Base-by-base conservation (phyloP, 2,888 invertebrate genomes). In the Euproctis similis region DNA sequence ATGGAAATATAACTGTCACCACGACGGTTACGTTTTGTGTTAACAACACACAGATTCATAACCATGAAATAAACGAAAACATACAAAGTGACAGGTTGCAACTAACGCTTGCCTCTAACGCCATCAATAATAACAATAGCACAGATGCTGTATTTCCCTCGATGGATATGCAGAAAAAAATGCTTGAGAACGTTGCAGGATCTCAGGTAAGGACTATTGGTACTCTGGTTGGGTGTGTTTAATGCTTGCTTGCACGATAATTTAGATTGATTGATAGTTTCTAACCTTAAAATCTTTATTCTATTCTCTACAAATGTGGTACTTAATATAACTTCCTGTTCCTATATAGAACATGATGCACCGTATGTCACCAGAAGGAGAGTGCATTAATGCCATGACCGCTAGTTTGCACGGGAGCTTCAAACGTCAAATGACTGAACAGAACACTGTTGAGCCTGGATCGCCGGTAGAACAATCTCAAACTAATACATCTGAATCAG, bases 21-120 rank as follows among this genome's bases (percentile, higher is more conserved):
- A 92, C 93, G n/a, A 93, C 92, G n/a, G 92, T 94, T 25, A 93
- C 93, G 9, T 92, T 93, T 66, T 92, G 91, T 53, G 90, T 93
- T 49, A 90, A 90, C 75, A 85, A 87, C 58, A 76, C 80, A 33
- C 78, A 82, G 64, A 71, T 80, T 52, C 82, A 78, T 54, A 82
- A 80, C 42, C 86, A 88, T 58, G 74, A 85, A 71, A 76, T 80
- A 67, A 74, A 81, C 58, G 74, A 84, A 56, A 68, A 67, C 59
- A 76, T 82, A 56, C 72, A 77, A 53, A 81, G 69, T 45, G 80
- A 85, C 45, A 71, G 72, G 52, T 64, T 81, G 58, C 84, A 82
- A 81, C 70, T 84, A 84, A 84, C 84, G 74, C 80, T 84, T 78
- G 73, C 81, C 51, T 80, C 82, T 80, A 81, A 82, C 51, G 63